phyloP scores from a whole-genome alignment of 2,113 vertebrate species.

The Chaetodon trifascialis region DNA sequence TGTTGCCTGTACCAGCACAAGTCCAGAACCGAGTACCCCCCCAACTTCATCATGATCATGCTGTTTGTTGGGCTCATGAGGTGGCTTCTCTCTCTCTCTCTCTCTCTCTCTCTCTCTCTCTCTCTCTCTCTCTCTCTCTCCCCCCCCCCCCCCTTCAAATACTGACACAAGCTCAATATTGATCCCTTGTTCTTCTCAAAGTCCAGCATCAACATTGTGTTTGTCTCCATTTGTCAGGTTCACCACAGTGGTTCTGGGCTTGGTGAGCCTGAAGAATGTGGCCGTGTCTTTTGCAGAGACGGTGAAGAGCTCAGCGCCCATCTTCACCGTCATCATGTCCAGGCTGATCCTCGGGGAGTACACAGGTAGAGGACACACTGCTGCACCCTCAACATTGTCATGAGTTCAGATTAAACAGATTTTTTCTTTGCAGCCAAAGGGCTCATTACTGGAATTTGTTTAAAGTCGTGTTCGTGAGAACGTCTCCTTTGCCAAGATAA shows the following conservation, averaged over 20 bases:
- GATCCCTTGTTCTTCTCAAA: background rate
- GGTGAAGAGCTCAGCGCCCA: slow-evolving; percentile 96
- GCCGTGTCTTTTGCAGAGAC: slow-evolving; percentile 97
- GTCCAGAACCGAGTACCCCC: slow-evolving; percentile 88
- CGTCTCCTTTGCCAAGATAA: too few relatives aligned
- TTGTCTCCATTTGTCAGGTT: slow-evolving; percentile 83
- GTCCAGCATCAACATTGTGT: too few relatives aligned
- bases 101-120: background rate
- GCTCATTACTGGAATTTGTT: too few relatives aligned
- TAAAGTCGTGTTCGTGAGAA: too few relatives aligned
- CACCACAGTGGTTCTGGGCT: slow-evolving; percentile 92
- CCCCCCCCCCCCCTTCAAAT: too few relatives aligned
- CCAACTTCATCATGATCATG: slow-evolving; percentile 97
- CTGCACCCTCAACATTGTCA: too few relatives aligned
- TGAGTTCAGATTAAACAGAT: too few relatives aligned
- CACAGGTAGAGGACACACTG: slow-evolving; percentile 86
- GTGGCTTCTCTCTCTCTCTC: slow-evolving; percentile 69
- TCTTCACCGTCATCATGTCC: slow-evolving; percentile 98
- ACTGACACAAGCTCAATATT: background rate
- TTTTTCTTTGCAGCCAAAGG: too few relatives aligned
- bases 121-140: background rate
- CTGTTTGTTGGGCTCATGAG: slow-evolving; percentile 97
- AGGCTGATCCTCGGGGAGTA: slow-evolving; percentile 95
- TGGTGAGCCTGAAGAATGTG: slow-evolving; percentile 96
- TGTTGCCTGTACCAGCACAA: slow-evolving; percentile 96